A percentile compares a stretch with the other conserved stretches of the same genome.
Conservation (phyloP, 2,888 invertebrate species). For the Barypeithes pellucidus region DNA sequence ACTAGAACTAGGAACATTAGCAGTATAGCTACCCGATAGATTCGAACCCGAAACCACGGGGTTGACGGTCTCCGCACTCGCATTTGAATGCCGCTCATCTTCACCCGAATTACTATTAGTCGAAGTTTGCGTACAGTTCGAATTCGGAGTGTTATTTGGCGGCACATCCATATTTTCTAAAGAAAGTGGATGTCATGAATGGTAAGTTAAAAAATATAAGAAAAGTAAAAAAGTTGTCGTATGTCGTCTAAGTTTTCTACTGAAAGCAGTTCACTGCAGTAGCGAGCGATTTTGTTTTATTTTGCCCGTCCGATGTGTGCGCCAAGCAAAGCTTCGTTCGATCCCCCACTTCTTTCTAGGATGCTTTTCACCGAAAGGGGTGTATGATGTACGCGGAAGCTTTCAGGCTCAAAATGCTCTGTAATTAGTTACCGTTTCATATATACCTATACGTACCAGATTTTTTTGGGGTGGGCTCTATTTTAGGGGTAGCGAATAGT, state of each 20-base stretch:
- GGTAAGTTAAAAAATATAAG: conserved; percentile 13
- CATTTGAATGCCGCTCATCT: conserved; percentile 54
- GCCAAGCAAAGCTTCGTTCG: conserved; percentile 51
- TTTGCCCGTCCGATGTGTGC: conserved; percentile 60
- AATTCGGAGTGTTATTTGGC: conserved; percentile 31
- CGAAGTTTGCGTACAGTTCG: conserved; percentile 60
- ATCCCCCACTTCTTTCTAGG: conserved; percentile 54
- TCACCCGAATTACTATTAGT: conserved; percentile 50
- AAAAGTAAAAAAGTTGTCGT: conserved; percentile 39
- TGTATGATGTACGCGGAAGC: conserved; percentile 44
- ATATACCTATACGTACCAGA: conserved; percentile 20
- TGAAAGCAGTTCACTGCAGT: conserved; percentile 63
- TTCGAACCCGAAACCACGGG: conserved; percentile 51
- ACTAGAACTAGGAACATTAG: conserved; percentile 62
- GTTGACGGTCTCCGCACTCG: conserved; percentile 56
- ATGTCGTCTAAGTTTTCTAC: conserved; percentile 51
- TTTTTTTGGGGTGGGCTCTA: conserved; percentile 27
- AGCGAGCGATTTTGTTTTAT: conserved; percentile 67
- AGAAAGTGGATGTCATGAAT: conserved; percentile 19
- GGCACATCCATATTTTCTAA: conserved; percentile 47
- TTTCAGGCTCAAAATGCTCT: conserved; percentile 33
- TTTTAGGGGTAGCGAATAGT: conserved; percentile 23
- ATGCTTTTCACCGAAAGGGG: conserved; percentile 49
- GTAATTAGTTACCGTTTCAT: conserved; percentile 32
- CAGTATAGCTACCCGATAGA: conserved; percentile 46